Evolutionary conservation across 2,888 invertebrate genomes (phyloP), one percentile per base, ranked within the genome.

Genomic region (Nymphalis polychloros): DNA sequence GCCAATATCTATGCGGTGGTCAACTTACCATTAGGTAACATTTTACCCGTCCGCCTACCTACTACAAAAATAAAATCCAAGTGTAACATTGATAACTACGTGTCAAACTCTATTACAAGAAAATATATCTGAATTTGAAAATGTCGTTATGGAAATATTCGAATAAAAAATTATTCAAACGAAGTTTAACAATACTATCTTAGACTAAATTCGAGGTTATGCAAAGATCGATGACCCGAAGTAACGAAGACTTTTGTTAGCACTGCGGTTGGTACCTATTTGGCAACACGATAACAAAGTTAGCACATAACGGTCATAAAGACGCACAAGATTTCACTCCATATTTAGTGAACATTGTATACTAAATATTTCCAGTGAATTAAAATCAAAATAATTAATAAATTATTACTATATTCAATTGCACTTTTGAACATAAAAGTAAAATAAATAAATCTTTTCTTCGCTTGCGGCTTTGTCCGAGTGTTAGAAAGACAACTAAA

Each of bases 211-310:
- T 63, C 27, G 66, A 63, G 66, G 59, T 68, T 67, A 63, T 61
- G 52, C 69, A 68, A 68, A 73, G 73, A 62, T 70, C 74, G 68
- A 49, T 69, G 71, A 70, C 67, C 71, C 59, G 52, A 20, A 53
- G 49, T 52, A 64, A 68, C 59, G 64, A 64, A 66, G 64, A 70
- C 64, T 67, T 64, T 71, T 70, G 65, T 70, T 61, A 70, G 69
- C 69, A 73, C 72, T 71, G 17, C 27, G 65, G 69, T 70, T 69
- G 27, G 53, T 55, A 31, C 41, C 41, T 41, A 41, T 31, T 55
- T 55, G 53, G 69, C 70, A 59, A 46, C 52, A 50, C 68, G 74
- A 69, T 74, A 74, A 72, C 70, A 68, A 68, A 74, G 70, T 73
- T 73, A 73, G 67, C 70, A 63, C 72, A 63, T 74, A 71, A 69